Evolutionary conservation across 2,797 vertebrate genomes (phyloP), one percentile per base, ranked within the genome.

Genomic region (Xiphophorus birchmanni): DNA sequence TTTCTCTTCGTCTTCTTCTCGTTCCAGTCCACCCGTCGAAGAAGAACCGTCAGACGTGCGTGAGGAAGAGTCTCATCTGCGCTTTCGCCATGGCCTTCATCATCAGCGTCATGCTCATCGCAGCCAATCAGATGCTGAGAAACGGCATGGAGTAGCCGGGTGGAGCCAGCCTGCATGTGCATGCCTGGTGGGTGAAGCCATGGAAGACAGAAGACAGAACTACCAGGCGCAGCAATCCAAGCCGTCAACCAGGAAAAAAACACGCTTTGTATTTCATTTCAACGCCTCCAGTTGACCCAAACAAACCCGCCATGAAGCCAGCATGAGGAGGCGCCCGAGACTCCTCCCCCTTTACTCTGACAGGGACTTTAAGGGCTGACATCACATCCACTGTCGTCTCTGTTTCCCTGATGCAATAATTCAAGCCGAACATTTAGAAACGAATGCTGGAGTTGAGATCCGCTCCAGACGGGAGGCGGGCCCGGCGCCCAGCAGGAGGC

Each of bases 61-160:
- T 99, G 96, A 97, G 98, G 91, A 99, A 99, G 96, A 99, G 98
- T 94, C 97, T 99, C 91, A 99, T 99, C 95, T 99, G 98, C 90
- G 98, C 98, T 47, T 99, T 99, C 32, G 98, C 98, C 92, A 99
- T 99, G 98, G 98, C 98, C 87, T 99, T 99, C 95, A 99, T 99
- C 94, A 99, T 99, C 92, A 99, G 98, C 48, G 98, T 99, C 95
- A 99, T 99, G 98, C 95, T 99, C 94, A 99, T 99, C 17, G 98
- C 98, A 0, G 98, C 98, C 95, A 99, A 99, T 94, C 98, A 99
- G 96, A 99, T 99, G 96, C 97, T 99, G 92, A 97, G 98, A 83
- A 99, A 98, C 73, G 98, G 98, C 95, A 99, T 99, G 98, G 98
- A 99, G 94, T 99, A 99, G 95, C 88, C 26, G 93, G 88, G 71